Conservation (phyloP, 2,797 vertebrate genomes). For the Microhierax caerulescens region DNA sequence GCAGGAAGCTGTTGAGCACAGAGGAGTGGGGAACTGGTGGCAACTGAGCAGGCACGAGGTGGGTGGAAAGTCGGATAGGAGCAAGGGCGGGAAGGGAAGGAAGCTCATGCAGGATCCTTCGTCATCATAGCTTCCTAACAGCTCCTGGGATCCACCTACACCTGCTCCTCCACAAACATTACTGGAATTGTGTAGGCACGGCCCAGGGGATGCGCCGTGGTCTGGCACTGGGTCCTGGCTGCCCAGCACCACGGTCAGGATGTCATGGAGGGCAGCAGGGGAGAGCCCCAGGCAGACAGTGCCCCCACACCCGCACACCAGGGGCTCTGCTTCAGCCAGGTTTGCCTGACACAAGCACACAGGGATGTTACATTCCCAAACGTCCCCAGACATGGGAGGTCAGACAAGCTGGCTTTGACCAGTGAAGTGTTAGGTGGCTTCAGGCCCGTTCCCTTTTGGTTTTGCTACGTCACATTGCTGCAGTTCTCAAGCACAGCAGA, state of each 20-base stretch:
- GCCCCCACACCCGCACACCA: fast-evolving
- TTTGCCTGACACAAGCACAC: fast-evolving
- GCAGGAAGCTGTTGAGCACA: neutral
- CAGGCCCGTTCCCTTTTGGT: fast-evolving
- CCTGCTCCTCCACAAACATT: neutral
- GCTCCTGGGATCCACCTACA: neutral
- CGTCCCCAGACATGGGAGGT: too few relatives aligned
- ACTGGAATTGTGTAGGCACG: fast-evolving
- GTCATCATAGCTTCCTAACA: neutral
- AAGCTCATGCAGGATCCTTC: neutral
- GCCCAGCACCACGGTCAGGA: fast-evolving
- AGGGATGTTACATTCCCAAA: fast-evolving
- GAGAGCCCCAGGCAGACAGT: fast-evolving
- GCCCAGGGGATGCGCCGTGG: fast-evolving
- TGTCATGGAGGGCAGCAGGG: fast-evolving
- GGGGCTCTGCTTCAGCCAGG: neutral
- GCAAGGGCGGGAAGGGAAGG: neutral
- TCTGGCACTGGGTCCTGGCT: neutral
- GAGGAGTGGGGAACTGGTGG: neutral
- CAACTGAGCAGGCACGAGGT: fast-evolving
- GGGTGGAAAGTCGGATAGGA: fast-evolving
- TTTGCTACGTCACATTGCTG: neutral
- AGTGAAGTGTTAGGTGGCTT: neutral
- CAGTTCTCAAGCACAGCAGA: neutral
- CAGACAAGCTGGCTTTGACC: neutral